Base-by-base conservation (phyloP, 2,888 invertebrate species). In the Napeogenes inachia region DNA sequence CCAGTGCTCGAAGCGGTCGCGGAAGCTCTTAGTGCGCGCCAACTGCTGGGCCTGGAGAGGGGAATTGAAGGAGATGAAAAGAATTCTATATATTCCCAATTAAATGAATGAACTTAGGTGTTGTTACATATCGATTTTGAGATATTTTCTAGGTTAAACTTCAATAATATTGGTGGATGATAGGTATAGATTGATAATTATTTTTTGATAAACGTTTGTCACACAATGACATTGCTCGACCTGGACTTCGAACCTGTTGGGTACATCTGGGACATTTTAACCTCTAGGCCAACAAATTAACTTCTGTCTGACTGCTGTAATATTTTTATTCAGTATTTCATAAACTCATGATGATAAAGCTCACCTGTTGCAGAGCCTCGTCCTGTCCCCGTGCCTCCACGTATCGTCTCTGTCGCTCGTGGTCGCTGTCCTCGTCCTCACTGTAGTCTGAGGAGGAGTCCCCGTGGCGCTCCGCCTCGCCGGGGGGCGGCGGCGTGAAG, bases 1-100 rank as follows among this genome's bases (percentile, higher is more conserved):
- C 97, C 97, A 97, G 76, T 94, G 92, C 85, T 98, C 97, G 87
- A 97, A 98, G 79, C 97, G 96, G 66, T 94, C 96, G 72, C 96
- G 93, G 77, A 98, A 91, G 68, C 95, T 94, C 81, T 95, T 96
- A 30, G 97, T 97, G 70, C 96, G 93, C 0, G 96, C 97, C 0
- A 95, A 92, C 70, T 93, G 93, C 74, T 94, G 94, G 6, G 95
- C 95, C 93, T 93, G 74, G 0, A 21, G n/a, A 30, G 8, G 13
- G 47, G 47, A n/a, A 56, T 45, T 21, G 21, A 21, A 21, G 21
- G 6, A n/a, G 30, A 56, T 38, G 13, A 12, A 42, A 21, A 45
- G 13, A 8, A 35, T 6, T 35, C 35, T 35, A 35, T 21, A 21
- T 21, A 21, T 21, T 21, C 21, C 21, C 21, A 21, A 21, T 21